A percentile compares a stretch with the other conserved stretches of the same genome.
Evolutionary conservation across 92 coral and sea anemone genomes (phyloP).

Genomic region (Pocillopora meandrina): DNA sequence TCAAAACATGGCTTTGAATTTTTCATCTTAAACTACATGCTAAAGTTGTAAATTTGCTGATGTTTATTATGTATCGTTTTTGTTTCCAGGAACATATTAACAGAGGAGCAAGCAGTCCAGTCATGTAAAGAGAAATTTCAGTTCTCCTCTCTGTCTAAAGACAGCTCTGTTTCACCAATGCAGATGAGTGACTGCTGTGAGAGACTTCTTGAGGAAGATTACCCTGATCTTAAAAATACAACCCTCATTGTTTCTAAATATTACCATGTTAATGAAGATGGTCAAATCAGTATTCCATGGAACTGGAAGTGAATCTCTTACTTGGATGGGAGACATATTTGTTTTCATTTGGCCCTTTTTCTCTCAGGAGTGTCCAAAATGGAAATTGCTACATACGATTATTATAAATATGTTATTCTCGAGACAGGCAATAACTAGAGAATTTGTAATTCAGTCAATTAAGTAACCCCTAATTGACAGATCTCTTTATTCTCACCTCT

Average conservation of each 20-base stretch:
- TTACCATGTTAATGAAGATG: conserved; percentile 84
- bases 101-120: conserved; percentile 55
- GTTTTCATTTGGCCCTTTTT: not conserved
- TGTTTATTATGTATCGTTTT: not conserved
- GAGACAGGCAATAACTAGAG: not conserved
- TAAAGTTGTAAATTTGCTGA: too few species aligned
- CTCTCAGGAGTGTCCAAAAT: too few species aligned
- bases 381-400: too few species aligned
- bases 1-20: too few species aligned
- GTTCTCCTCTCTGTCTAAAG: conserved; percentile 65
- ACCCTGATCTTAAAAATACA: conserved; percentile 47
- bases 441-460: too few species aligned
- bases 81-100: conserved; percentile 46
- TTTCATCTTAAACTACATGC: too few species aligned
- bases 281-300: conserved; percentile 84
- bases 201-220: conserved; percentile 50
- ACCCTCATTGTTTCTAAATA: conserved; percentile 64
- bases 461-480: too few species aligned
- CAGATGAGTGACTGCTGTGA: conserved; percentile 85
- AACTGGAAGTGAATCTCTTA: conserved; percentile 67
- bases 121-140: conserved; percentile 55
- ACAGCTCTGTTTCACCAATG: conserved; percentile 59
- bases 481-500: too few species aligned
- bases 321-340: not conserved
- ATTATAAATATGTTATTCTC: too few species aligned